Conservation (phyloP, 2,888 invertebrate genomes). For the Nineta flava region DNA sequence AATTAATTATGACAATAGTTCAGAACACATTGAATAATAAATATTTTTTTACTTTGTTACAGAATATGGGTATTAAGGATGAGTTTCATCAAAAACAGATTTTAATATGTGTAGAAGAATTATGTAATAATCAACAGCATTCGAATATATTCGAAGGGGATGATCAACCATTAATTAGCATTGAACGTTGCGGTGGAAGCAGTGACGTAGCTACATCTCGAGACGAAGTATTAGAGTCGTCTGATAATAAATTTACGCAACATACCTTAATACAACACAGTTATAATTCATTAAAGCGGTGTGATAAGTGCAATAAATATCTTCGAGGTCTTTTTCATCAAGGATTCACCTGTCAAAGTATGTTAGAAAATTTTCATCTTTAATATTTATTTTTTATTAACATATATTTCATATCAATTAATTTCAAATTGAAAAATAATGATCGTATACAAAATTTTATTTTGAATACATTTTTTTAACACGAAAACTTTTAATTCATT, state of each 20-base stretch:
- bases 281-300: conserved; percentile 48
- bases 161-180: conserved; percentile 5
- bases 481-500: too few relatives aligned
- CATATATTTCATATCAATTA: too few relatives aligned
- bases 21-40: too few relatives aligned
- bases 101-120: conserved; percentile 48
- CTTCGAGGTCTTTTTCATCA: conserved; percentile 52
- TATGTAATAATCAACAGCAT: conserved; percentile 25
- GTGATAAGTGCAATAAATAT: conserved; percentile 57
- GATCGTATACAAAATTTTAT: too few relatives aligned
- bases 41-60: conserved; percentile 8
- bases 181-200: not conserved
- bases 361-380: too few relatives aligned
- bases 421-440: too few relatives aligned
- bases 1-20: too few relatives aligned
- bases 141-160: not conserved
- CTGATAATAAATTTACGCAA: not conserved
- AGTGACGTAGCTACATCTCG: not conserved
- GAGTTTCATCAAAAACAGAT: conserved; percentile 55
- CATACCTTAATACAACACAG: conserved; percentile 43
- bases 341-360: conserved; percentile 53
- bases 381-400: conserved; percentile 8
- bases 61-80: conserved; percentile 62
- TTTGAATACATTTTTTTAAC: too few relatives aligned
- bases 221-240: too few relatives aligned